Evolutionary conservation across 2,888 invertebrate genomes (phyloP).

Genomic region (Melanargia galathea): DNA sequence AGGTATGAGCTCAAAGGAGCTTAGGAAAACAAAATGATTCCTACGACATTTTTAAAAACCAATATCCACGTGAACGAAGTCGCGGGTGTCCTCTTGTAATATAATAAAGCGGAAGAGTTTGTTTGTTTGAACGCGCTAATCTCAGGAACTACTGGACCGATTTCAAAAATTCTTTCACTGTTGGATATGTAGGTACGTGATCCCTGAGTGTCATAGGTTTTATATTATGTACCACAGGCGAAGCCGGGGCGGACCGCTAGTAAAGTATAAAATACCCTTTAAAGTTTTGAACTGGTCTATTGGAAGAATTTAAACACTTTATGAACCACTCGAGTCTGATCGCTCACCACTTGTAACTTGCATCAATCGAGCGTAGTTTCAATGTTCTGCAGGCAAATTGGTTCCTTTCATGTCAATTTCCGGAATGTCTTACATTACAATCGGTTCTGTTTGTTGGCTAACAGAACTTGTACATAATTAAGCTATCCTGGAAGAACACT

Average conservation of each 20-base stretch:
- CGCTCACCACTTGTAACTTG: constrained; percentile 22
- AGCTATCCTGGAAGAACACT: constrained; percentile 29
- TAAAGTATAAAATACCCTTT: not conserved
- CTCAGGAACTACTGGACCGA: too few species aligned
- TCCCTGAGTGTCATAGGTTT: too few species aligned
- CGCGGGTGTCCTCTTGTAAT: too few species aligned
- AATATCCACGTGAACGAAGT: too few species aligned
- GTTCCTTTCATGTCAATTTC: constrained; percentile 69
- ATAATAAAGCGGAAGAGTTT: too few species aligned
- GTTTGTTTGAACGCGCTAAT: too few species aligned
- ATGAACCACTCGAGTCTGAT: not conserved
- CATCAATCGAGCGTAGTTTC: constrained; percentile 28
- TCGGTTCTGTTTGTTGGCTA: constrained; percentile 43
- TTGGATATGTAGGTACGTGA: too few species aligned
- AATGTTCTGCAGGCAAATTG: constrained; percentile 68
- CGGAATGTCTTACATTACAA: constrained; percentile 54
- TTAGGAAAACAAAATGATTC: too few species aligned
- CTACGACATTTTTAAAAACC: too few species aligned
- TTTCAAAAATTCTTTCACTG: not conserved
- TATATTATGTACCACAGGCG: too few species aligned
- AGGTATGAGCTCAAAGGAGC: too few species aligned
- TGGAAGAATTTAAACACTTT: not conserved
- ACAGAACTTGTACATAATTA: constrained; percentile 45
- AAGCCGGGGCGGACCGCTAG: too few species aligned
- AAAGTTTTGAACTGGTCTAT: not conserved